Evolutionary conservation across 2,888 invertebrate species (phyloP), one percentile per base, ranked within the genome.

Genomic region (Megalurothrips usitatus): DNA sequence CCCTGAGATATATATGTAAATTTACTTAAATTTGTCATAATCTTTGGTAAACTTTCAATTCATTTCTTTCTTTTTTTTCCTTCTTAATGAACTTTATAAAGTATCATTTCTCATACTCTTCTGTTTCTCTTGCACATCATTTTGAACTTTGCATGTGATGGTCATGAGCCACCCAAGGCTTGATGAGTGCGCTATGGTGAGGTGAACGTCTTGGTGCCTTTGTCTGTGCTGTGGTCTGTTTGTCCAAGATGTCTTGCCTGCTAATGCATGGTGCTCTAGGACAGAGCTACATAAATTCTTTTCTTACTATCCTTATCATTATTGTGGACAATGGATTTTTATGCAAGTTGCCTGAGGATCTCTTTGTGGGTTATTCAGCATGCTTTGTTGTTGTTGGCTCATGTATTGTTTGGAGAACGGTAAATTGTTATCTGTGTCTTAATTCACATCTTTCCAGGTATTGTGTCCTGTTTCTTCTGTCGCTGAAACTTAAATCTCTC

Each of bases 401-500:
- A 26, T 75, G 26, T 10, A 10, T 26, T 43, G 19, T 58, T 58
- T 58, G 14, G 11, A 19, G 19, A 75, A 26, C n/a, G 26, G 68
- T 12, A 23, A 26, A 75, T 8, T 75, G 23, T 12, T 26, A 26
- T 75, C 26, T 75, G 23, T 75, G n/a, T 12, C 23, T 26, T 75
- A 12, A 26, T 26, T 10, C 23, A 23, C 23, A 75, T 26, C 58
- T 34, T 79, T 79, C 26, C 79, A 79, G 79, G 23, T 79, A 43
- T 6, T 43, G 49, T 28, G 78, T 78, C 52, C 52, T 81, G 82
- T 63, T 28, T 58, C 43, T 82, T 79, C 81, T 52, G 63, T 43
- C 79, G 52, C 28, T 47, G 63, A 47, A 14, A 43, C 34, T 58
- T 43, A n/a, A 75, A 43, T 79, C 80, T 81, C 78, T 81, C 28